phyloP scores from a whole-genome alignment of 1,140 invertebrate genomes.

The Macrocentrus cingulum region DNA sequence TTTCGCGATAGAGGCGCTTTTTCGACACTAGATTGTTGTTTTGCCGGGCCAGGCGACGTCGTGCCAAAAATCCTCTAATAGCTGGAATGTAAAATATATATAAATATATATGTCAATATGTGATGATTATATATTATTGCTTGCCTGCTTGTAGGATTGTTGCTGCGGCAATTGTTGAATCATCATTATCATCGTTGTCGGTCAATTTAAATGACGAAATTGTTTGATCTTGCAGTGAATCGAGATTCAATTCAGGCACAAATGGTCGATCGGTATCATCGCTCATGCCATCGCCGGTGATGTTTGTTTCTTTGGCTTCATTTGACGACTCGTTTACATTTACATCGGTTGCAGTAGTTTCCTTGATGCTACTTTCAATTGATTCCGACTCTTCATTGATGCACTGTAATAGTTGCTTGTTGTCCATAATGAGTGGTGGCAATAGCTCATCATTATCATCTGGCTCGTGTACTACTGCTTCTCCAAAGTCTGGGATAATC shows the following conservation, averaged over 20 bases:
- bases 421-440: too few species aligned
- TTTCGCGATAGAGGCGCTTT: conserved; percentile 35
- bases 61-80: conserved; percentile 42
- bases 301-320: conserved; percentile 36
- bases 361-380: conserved; percentile 33
- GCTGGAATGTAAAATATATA: conserved; percentile 22
- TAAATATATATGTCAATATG: too few species aligned
- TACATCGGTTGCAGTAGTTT: conserved; percentile 22
- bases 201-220: conserved; percentile 44
- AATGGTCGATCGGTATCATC: conserved; percentile 40
- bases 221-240: conserved; percentile 49
- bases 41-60: conserved; percentile 32
- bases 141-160: conserved; percentile 39
- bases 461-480: too few species aligned
- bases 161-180: conserved; percentile 28
- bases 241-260: conserved; percentile 51
- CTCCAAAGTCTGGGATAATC: too few species aligned
- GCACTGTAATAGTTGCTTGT: background rate
- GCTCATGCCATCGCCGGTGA: conserved; percentile 35
- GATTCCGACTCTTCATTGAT: conserved; percentile 22
- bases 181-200: conserved; percentile 34
- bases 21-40: conserved; percentile 51
- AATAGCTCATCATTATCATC: too few species aligned
- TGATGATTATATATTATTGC: conserved; percentile 7
- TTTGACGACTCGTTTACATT: conserved; percentile 31